phyloP scores from a whole-genome alignment of 35 echinoderm and acorn worm genomes.

The Apostichopus californicus region DNA sequence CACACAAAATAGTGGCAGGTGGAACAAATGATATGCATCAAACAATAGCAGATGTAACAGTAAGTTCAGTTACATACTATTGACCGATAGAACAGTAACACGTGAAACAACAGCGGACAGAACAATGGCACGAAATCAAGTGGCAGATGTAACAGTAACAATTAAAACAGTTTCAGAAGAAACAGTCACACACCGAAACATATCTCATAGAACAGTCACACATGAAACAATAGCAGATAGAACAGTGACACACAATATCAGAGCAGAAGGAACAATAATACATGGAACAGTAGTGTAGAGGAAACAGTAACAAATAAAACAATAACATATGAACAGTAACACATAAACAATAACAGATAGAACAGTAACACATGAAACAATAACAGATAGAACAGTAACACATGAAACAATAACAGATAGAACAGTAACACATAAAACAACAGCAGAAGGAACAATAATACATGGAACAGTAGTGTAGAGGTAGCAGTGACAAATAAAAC shows the following conservation, averaged over 20 bases:
- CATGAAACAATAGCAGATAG: too few species aligned
- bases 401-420: neutral
- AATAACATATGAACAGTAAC: too few species aligned
- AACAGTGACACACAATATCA: neutral
- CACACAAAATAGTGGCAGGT: too few species aligned
- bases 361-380: neutral
- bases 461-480: neutral
- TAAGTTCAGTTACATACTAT: neutral
- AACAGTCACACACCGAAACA: neutral
- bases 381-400: neutral
- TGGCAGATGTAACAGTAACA: neutral
- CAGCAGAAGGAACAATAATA: too few species aligned
- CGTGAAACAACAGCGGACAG: neutral
- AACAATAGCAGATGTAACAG: neutral
- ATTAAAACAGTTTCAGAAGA: neutral
- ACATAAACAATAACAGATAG: neutral
- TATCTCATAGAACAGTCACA: too few species aligned
- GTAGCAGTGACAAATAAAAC: neutral
- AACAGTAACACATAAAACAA: constrained; percentile 1
- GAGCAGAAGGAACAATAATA: neutral
- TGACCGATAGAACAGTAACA: neutral
- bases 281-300: neutral
- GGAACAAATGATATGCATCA: neutral
- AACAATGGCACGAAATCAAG: neutral
- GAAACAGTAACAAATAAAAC: neutral